Evolutionary conservation across 1,140 invertebrate genomes (phyloP).

Genomic region (Drosophila pseudoobscura): DNA sequence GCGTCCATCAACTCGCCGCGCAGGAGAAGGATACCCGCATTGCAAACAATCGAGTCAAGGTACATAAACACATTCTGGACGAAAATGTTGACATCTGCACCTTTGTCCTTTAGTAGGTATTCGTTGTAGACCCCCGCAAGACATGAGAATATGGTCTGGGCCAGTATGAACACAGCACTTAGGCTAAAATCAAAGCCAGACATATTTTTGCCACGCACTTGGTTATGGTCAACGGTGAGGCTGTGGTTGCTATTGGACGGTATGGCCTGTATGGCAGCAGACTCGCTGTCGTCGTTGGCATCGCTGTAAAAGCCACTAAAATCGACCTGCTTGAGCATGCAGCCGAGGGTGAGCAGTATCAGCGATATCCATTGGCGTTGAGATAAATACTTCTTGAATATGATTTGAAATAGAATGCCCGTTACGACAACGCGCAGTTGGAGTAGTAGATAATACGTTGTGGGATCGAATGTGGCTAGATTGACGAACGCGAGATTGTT

Average conservation of each 20-base stretch:
- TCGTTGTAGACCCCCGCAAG: slow-evolving; percentile 98
- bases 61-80: slow-evolving; percentile 99
- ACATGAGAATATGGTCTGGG: slow-evolving; percentile 96
- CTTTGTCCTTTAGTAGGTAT: slow-evolving; percentile 94
- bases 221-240: background rate
- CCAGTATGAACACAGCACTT: slow-evolving; percentile 89
- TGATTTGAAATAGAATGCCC: slow-evolving; percentile 93
- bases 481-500: slow-evolving; percentile 98
- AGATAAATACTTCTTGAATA: slow-evolving; percentile 94
- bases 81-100: slow-evolving; percentile 93
- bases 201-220: slow-evolving; percentile 83
- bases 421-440: slow-evolving; percentile 97
- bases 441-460: slow-evolving; percentile 96
- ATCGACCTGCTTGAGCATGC: slow-evolving; percentile 95
- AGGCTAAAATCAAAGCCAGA: slow-evolving; percentile 86
- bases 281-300: slow-evolving; percentile 66
- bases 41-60: slow-evolving; percentile 96
- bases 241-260: background rate
- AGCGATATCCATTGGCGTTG: slow-evolving; percentile 95
- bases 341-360: slow-evolving; percentile 93
- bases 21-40: slow-evolving; percentile 88
- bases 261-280: slow-evolving; percentile 43
- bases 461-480: slow-evolving; percentile 95
- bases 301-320: slow-evolving; percentile 84
- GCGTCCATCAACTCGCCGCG: slow-evolving; percentile 87